Base-by-base conservation (phyloP, 2,888 invertebrate species). In the Idaea aversata region DNA sequence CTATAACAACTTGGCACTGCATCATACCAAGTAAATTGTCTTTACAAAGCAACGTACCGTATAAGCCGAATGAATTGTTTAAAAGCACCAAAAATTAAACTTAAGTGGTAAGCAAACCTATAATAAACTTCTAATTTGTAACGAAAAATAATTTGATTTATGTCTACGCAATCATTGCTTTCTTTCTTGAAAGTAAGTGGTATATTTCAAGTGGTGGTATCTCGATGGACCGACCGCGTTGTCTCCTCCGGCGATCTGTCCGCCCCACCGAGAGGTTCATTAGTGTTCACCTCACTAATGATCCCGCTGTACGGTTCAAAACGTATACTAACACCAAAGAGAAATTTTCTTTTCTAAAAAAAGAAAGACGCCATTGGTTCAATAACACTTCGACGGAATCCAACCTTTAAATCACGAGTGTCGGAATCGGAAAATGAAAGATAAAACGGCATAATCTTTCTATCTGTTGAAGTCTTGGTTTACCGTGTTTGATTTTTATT, bases 251-350 rank as follows among this genome's bases (percentile, higher is more conserved):
- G 77, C 76, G 79, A 87, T 88, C 83, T 75, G 77, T 74, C 72
- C 78, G 73, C 78, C 72, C 78, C 72, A 85, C 86, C 83, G 85
- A 87, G 87, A 76, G 86, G 84, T 87, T 91, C 89, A 87, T 92
- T 91, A 91, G 88, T 83, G 87, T 83, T 84, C 81, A 82, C 81
- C 84, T 81, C 83, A 80, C 86, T 91, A 89, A 91, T 90, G 90
- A 91, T 87, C 81, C 76, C 76, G 76, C 69, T 75, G 72, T 72
- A 72, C 75, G 68, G 69, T 68, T 73, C 71, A 70, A 60, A 72
- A 68, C 72, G 72, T 79, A 75, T 69, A 74, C 70, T 74, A 71
- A 70, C 69, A 71, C 74, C 77, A 74, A 70, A 77, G 67, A 65
- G 69, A 72, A 75, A 69, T 72, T 64, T 73, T 72, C 70, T 72